These are phyloP conservation scores for Gymnosoma rotundatum DNA, from an alignment of 2,888 invertebrate genomes.

Conservation along the genomic window DNA sequence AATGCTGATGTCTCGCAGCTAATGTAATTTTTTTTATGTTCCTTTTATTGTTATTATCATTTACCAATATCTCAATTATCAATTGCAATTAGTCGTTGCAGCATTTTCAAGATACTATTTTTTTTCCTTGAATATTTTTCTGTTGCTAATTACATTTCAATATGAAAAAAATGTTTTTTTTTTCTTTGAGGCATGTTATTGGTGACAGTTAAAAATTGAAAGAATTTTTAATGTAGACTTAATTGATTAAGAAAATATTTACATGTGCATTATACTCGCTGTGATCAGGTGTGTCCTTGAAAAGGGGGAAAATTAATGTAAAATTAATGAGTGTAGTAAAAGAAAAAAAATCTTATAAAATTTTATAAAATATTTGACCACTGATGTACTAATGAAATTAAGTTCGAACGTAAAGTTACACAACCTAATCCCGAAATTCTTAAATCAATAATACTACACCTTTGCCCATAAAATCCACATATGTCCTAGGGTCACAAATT, in stretches of 20 bases:
- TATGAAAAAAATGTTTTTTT: slow-evolving; percentile 32
- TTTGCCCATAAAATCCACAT: too few relatives aligned
- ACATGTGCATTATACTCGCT: background rate
- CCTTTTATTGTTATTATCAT: slow-evolving; percentile 54
- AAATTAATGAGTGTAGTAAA: background rate
- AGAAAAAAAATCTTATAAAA: background rate
- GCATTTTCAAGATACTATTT: slow-evolving; percentile 52
- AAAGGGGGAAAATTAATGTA: background rate
- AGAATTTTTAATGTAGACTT: slow-evolving; percentile 25
- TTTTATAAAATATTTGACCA: too few relatives aligned
- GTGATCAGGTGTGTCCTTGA: background rate
- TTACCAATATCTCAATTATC: slow-evolving; percentile 71
- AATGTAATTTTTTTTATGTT: slow-evolving; percentile 19
- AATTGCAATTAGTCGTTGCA: slow-evolving; percentile 69
- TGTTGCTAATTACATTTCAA: slow-evolving; percentile 59
- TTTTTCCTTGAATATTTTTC: slow-evolving; percentile 1
- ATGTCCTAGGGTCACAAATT: too few relatives aligned
- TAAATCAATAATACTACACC: too few relatives aligned
- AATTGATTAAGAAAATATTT: slow-evolving; percentile 17
- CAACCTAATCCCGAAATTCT: too few relatives aligned
- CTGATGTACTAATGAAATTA: too few relatives aligned
- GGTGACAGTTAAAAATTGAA: slow-evolving; percentile 26
- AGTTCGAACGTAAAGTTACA: too few relatives aligned
- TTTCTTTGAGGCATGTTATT: background rate
- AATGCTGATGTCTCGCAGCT: slow-evolving; percentile 5